Percentiles rank a stretch among this genome's conserved stretches.
Conservation (phyloP, 1,140 invertebrate species). For the Trichonephila clavipes region DNA sequence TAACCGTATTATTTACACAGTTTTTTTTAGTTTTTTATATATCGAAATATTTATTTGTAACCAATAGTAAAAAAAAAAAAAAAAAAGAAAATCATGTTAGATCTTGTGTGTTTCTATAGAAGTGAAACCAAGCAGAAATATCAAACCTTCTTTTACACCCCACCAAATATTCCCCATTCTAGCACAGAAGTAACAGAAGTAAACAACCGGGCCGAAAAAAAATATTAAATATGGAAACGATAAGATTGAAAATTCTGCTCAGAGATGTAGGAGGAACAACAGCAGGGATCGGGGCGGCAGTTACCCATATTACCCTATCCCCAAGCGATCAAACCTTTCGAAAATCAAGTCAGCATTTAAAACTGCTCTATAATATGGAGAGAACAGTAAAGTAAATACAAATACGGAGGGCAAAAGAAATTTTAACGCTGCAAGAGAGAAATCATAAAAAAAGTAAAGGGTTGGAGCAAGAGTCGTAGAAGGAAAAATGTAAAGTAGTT, state of each 20-base stretch:
- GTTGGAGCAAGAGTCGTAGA: not conserved
- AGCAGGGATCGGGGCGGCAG: not conserved
- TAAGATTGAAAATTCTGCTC: conserved; percentile 65
- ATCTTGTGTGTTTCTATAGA: not conserved
- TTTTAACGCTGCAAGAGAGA: conserved; percentile 45
- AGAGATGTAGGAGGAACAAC: not conserved
- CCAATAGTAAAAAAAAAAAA: too few species aligned
- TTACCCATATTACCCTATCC: conserved; percentile 13
- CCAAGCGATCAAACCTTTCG: conserved; percentile 36
- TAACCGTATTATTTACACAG: too few species aligned
- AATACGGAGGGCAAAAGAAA: conserved; percentile 46
- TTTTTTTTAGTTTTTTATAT: too few species aligned
- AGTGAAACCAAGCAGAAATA: not conserved
- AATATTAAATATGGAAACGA: conserved; percentile 74
- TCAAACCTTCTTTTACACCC: not conserved
- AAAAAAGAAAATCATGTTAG: too few species aligned
- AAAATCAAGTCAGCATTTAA: conserved; percentile 75
- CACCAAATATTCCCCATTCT: not conserved
- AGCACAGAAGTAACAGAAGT: conserved; percentile 27
- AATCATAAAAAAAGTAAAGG: conserved; percentile 62
- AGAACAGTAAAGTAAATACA: conserved; percentile 66
- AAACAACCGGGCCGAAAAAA: conserved; percentile 32
- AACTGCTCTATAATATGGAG: conserved; percentile 45
- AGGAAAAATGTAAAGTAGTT: conserved; percentile 59
- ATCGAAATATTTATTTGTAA: too few species aligned